Conservation (phyloP, 2,797 vertebrate species). For the Melanotaenia nigrans region DNA sequence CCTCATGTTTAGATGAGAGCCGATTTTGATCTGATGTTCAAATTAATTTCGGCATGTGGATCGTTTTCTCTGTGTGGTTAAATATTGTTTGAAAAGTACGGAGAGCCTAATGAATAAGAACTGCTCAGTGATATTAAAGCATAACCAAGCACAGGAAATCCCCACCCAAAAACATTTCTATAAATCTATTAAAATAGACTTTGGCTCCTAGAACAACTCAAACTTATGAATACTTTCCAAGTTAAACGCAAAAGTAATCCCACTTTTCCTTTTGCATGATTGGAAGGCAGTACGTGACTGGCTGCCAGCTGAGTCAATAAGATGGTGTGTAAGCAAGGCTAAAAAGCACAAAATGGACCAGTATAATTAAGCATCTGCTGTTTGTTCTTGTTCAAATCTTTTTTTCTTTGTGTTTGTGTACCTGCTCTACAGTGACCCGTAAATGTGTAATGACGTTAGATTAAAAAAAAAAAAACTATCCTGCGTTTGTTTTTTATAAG, state of each 20-base stretch:
- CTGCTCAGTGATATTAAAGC: background rate
- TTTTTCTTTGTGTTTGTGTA: background rate
- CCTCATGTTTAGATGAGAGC: too few species aligned
- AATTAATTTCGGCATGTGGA: background rate
- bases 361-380: background rate
- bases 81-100: background rate
- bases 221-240: slow-evolving; percentile 44
- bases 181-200: slow-evolving; percentile 24
- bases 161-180: background rate
- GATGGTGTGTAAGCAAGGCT: slow-evolving; percentile 21
- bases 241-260: slow-evolving; percentile 45
- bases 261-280: slow-evolving; percentile 23
- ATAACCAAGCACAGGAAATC: background rate
- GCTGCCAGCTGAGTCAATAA: slow-evolving; percentile 57
- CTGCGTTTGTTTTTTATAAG: background rate
- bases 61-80: background rate
- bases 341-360: slow-evolving; percentile 25
- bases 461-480: slow-evolving; percentile 8
- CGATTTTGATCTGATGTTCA: background rate
- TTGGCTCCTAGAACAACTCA: slow-evolving; percentile 20
- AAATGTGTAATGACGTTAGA: slow-evolving; percentile 4
- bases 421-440: background rate
- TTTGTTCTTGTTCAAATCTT: too few species aligned
- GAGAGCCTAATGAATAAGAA: background rate
- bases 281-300: slow-evolving; percentile 24